Conservation (phyloP, 2,113 vertebrate genomes). For the Etheostoma spectabile region DNA sequence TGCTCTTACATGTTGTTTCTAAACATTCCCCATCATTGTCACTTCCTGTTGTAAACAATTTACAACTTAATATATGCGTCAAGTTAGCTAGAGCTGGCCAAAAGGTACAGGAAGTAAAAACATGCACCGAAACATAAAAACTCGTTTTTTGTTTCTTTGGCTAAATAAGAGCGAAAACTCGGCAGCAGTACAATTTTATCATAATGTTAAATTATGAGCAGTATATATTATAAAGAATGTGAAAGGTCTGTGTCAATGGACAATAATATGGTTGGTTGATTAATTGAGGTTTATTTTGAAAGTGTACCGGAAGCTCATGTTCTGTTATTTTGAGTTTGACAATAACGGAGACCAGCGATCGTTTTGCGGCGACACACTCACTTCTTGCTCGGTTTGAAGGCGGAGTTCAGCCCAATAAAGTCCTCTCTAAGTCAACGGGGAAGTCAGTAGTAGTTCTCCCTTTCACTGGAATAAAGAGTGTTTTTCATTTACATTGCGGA, state of each 20-base stretch:
- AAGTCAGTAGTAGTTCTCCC: slow-evolving; percentile 15
- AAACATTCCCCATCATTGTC: not conserved
- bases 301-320: not conserved
- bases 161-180: not conserved
- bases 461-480: not conserved
- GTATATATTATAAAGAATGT: not conserved
- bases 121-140: not conserved
- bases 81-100: slow-evolving; percentile 7
- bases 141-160: not conserved
- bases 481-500: not conserved
- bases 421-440: not conserved
- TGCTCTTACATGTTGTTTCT: not conserved
- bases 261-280: too few species aligned
- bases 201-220: accelerated
- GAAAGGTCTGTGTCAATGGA: not conserved
- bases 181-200: accelerated
- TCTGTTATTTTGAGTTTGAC: accelerated
- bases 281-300: slow-evolving; percentile 47
- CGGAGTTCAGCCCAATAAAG: slow-evolving; percentile 69
- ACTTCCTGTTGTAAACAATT: slow-evolving; percentile 40
- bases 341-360: too few species aligned
- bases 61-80: not conserved
- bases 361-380: not conserved
- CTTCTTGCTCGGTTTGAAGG: slow-evolving; percentile 39
- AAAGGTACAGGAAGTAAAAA: slow-evolving; percentile 12